Conservation (phyloP, 2,113 vertebrate genomes). For the Engraulis encrasicolus region DNA sequence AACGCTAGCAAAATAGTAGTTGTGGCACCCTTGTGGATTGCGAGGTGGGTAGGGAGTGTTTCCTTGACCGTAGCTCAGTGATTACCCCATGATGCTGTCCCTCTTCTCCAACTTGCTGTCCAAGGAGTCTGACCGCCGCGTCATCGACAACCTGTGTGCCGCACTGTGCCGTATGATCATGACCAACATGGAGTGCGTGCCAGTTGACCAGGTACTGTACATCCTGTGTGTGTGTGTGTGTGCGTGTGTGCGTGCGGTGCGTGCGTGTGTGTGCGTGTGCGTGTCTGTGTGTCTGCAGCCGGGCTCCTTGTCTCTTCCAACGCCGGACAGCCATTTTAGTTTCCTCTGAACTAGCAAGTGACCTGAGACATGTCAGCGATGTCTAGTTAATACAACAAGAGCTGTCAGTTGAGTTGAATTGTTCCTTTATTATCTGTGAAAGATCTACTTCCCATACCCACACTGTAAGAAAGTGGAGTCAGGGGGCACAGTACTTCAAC, state of each 20-base stretch:
- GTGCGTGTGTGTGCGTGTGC: background rate
- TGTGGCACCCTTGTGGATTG: too few species aligned
- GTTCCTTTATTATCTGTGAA: too few species aligned
- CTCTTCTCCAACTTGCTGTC: slow-evolving; percentile 80
- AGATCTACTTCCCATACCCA: too few species aligned
- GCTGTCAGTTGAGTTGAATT: too few species aligned
- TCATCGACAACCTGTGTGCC: slow-evolving; percentile 87
- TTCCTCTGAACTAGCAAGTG: too few species aligned
- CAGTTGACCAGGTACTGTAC: slow-evolving; percentile 80
- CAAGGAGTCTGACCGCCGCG: slow-evolving; percentile 76
- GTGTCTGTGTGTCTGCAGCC: background rate
- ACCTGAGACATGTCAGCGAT: too few species aligned
- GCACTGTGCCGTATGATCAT: slow-evolving; percentile 85
- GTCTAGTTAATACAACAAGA: too few species aligned
- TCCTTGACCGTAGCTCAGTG: slow-evolving; percentile 70
- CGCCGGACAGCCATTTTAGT: too few species aligned
- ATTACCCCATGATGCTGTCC: slow-evolving; percentile 82
- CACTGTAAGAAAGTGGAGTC: too few species aligned
- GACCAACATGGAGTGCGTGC: slow-evolving; percentile 72
- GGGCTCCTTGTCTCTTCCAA: too few species aligned
- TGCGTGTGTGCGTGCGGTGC: background rate
- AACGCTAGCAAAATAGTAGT: too few species aligned
- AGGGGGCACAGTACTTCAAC: too few species aligned
- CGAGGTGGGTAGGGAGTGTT: background rate
- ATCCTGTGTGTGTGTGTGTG: background rate